phyloP scores from a whole-genome alignment of 2,888 invertebrate genomes.

The Sinelater perroti region DNA sequence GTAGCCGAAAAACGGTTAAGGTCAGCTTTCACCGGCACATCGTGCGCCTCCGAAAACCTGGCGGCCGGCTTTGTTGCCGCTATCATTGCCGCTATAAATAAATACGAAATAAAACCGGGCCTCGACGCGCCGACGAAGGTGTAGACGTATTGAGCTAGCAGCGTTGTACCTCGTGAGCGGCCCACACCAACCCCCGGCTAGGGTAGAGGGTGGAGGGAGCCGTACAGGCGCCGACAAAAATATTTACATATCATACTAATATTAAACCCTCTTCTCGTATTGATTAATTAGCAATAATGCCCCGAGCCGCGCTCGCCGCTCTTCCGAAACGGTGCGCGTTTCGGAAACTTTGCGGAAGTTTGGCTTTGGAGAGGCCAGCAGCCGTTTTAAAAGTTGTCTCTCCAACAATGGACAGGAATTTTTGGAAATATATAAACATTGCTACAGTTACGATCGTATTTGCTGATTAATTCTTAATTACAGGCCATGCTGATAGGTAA shows the following conservation, averaged over 20 bases:
- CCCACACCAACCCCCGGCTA: conserved; percentile 57
- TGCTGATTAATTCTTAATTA: too few species aligned
- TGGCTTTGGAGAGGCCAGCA: too few species aligned
- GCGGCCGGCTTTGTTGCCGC: neutral
- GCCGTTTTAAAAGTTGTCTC: too few species aligned
- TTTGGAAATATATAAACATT: too few species aligned
- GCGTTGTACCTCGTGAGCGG: conserved; percentile 48
- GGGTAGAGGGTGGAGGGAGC: conserved; percentile 56
- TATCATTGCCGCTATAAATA: conserved; percentile 4
- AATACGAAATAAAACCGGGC: conserved; percentile 15
- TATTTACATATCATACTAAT: conserved; percentile 61
- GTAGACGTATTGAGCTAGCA: conserved; percentile 58
- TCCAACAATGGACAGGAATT: too few species aligned
- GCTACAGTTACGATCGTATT: too few species aligned
- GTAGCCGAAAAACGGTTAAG: too few species aligned
- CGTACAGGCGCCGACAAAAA: conserved; percentile 65
- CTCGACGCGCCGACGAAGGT: conserved; percentile 57
- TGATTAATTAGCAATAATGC: conserved; percentile 39
- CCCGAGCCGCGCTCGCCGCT: too few species aligned
- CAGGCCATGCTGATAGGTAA: too few species aligned
- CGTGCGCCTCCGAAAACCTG: neutral
- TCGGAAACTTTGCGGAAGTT: too few species aligned
- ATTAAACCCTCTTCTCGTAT: conserved; percentile 54
- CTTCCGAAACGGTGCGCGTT: too few species aligned
- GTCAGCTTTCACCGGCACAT: neutral